Evolutionary conservation across 2,113 vertebrate genomes (phyloP).

Genomic region (Albula glossodonta): DNA sequence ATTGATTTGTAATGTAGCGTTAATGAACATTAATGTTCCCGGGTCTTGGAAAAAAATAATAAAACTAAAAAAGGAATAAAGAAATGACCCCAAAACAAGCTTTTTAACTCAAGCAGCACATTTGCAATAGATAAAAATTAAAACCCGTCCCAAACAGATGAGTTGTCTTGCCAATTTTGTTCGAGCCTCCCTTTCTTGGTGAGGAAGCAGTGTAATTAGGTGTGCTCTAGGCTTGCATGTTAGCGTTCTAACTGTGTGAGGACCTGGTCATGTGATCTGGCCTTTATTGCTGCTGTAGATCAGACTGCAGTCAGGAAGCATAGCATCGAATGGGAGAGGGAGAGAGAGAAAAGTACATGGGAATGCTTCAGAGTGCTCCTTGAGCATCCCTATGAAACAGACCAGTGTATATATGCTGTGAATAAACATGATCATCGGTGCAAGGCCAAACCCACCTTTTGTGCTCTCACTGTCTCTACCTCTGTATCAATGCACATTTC

Average conservation of each 20-base stretch:
- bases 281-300: constrained; percentile 8
- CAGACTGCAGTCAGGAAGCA: not conserved
- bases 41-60: not conserved
- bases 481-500: not conserved
- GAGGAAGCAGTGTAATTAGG: not conserved
- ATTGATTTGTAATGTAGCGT: constrained; percentile 19
- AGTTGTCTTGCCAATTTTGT: not conserved
- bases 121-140: not conserved
- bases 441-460: not conserved
- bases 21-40: constrained; percentile 33
- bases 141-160: not conserved
- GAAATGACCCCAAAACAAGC: not conserved
- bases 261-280: not conserved
- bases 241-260: not conserved
- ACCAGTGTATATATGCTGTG: not conserved
- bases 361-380: not conserved
- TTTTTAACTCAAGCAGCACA: not conserved
- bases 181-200: not conserved
- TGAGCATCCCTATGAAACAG: not conserved
- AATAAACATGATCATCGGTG: not conserved
- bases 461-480: not conserved
- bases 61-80: not conserved
- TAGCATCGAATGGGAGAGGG: not conserved
- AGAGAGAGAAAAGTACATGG: no score
- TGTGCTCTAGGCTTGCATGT: not conserved